phyloP scores from a whole-genome alignment of 2,113 vertebrate genomes.

The Chaenogobius annularis region DNA sequence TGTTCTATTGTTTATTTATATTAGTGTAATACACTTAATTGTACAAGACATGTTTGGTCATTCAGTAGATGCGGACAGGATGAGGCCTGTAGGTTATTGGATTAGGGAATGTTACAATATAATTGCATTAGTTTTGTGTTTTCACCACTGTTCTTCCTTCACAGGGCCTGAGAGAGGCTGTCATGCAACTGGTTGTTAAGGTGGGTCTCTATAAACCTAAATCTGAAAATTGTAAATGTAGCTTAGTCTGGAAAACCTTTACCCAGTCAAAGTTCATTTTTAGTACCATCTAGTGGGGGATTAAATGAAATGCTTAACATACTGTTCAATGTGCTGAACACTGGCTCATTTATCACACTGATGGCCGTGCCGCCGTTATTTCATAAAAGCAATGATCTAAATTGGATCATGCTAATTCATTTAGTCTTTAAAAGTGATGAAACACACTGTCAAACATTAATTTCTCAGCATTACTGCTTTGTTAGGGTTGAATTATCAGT shows the following conservation, averaged over 20 bases:
- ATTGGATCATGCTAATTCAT: slow-evolving; percentile 28
- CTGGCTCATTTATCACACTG: slow-evolving; percentile 14
- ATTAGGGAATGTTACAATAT: slow-evolving; percentile 31
- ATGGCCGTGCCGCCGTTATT: slow-evolving; percentile 37
- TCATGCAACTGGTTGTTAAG: slow-evolving; percentile 75
- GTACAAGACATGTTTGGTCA: neutral
- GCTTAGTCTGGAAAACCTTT: neutral
- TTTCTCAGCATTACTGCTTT: neutral
- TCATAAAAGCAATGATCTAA: slow-evolving; percentile 48
- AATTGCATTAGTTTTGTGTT: slow-evolving; percentile 38
- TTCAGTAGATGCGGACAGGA: slow-evolving; percentile 17
- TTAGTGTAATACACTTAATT: neutral
- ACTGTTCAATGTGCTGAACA: neutral
- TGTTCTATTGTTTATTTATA: neutral
- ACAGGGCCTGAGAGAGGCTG: slow-evolving; percentile 79
- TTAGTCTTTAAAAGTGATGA: slow-evolving; percentile 30
- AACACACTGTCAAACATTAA: slow-evolving; percentile 4
- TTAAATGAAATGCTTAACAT: neutral
- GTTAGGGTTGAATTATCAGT: neutral
- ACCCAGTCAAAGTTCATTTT: neutral
- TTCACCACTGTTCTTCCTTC: slow-evolving; percentile 50
- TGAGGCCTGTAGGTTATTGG: slow-evolving; percentile 21
- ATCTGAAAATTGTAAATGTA: neutral
- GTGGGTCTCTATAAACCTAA: slow-evolving; percentile 47
- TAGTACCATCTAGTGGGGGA: slow-evolving; percentile 52